Percentiles rank a stretch among this genome's conserved stretches.
phyloP scores from a whole-genome alignment of 1,140 invertebrate species.

The Cyrtorhinus lividipennis region DNA sequence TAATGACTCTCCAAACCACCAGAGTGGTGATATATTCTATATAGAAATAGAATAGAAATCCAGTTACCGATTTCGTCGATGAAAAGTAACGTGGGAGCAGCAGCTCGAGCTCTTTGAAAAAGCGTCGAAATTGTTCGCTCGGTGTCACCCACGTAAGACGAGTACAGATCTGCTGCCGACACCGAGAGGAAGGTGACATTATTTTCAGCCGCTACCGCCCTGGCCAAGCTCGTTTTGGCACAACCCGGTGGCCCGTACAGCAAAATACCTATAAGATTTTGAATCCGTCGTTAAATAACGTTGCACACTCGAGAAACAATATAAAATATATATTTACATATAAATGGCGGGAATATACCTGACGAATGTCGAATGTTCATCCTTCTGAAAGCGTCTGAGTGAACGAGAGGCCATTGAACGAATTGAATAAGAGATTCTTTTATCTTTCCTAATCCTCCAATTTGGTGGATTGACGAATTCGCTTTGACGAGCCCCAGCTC shows the following conservation, averaged over 20 bases:
- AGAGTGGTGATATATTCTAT: no score
- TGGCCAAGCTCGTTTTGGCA: conserved; percentile 55
- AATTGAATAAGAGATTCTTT: conserved; percentile 37
- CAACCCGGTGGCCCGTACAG: conserved; percentile 64
- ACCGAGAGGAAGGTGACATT: conserved; percentile 44
- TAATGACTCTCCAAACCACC: no score
- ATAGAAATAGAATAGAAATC: neutral
- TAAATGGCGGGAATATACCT: neutral
- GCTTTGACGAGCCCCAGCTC: conserved; percentile 11
- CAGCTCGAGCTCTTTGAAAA: conserved; percentile 47
- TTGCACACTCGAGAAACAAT: no score
- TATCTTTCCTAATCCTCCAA: conserved; percentile 1
- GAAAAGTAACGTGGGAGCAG: conserved; percentile 53
- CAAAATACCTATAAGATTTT: conserved; percentile 36
- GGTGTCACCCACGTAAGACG: conserved; percentile 49
- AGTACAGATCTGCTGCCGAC: conserved; percentile 49
- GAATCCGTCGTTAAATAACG: neutral
- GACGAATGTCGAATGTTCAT: conserved; percentile 15
- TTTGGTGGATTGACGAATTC: neutral
- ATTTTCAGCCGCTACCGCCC: conserved; percentile 45
- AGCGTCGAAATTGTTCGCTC: conserved; percentile 43
- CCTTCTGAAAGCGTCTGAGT: conserved; percentile 39
- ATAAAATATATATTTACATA: neutral
- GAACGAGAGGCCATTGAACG: conserved; percentile 46
- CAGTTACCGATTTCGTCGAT: conserved; percentile 54